Evolutionary conservation across 2,888 invertebrate species (phyloP), one percentile per base, ranked within the genome.

Genomic region (Lycocerus yunnanus): DNA sequence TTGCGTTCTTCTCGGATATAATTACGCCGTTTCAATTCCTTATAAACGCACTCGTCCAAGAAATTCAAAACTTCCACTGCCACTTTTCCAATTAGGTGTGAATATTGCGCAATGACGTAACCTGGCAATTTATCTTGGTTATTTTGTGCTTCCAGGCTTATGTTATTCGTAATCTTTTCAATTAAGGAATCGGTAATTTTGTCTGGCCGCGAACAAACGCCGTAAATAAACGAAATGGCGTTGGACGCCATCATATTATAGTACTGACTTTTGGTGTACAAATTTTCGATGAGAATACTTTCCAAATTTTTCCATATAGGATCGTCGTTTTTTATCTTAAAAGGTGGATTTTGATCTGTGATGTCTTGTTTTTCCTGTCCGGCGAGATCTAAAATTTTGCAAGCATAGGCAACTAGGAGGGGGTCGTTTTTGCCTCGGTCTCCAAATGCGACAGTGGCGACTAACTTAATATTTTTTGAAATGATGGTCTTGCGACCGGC

Each of bases 31-130:
- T 94, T 94, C 81, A 97, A 88, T 86, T 97, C 97, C 76, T 93
- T 94, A 81, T 96, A 95, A 4, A 97, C 92, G 78, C 90, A 91
- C 21, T 93, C 92, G 82, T 98, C 97, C 72, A 97, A 89, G 84
- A 94, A 93, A 68, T 94, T 92, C 84, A 96, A 91, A 83, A 96
- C 93, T 79, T 93, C 92, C 72, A 94, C 86, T 0, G 95, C 95
- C 76, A 95, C 88, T 76, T 95, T 94, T 4, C 97, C 97, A 72
- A 94, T 86, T 15, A 94, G 84, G 77, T 84, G 84, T 69, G 82
- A 82, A 16, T 83, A 70, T 58, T 83, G 78, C 15, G 78, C 72
- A 16, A 81, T 72, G n/a, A 73, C 88, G 86, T 66, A 91, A 80
- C 77, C 59, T 21, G 69, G 18, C 66, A 73, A 63, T 61, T 61